Percentiles rank a stretch among this genome's conserved stretches.
These are phyloP conservation scores for Apodemus agrarius DNA, from an alignment of 2,797 vertebrate species.

Conservation along the genomic window DNA sequence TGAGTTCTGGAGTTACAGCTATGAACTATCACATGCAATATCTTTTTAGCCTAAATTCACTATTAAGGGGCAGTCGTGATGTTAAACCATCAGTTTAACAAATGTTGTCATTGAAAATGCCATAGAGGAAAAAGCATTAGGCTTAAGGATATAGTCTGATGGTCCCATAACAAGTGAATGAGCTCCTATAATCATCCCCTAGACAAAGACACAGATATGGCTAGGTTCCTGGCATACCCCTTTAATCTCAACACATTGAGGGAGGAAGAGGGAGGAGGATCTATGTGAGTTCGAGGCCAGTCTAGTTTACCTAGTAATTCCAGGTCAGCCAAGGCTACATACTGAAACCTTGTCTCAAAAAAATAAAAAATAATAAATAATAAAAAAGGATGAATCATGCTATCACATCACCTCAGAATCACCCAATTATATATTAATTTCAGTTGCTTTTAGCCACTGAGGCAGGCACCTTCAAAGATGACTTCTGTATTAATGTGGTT, in stretches of 20 bases:
- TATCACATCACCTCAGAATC: not conserved
- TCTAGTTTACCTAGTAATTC: not conserved
- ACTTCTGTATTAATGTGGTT: not conserved
- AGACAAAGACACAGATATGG: not conserved
- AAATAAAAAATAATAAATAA: not conserved
- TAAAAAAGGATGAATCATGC: not conserved
- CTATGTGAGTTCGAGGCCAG: not conserved
- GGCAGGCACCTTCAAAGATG: not conserved
- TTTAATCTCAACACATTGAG: not conserved
- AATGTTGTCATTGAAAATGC: not conserved
- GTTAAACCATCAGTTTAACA: not conserved
- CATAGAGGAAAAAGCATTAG: not conserved
- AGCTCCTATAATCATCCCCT: not conserved
- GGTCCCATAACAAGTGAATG: slow-evolving; percentile 21
- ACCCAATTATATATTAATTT: not conserved
- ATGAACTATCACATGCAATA: not conserved
- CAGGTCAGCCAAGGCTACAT: not conserved
- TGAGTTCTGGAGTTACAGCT: not conserved
- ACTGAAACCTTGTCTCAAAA: not conserved
- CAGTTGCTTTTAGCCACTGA: not conserved
- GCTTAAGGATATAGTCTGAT: not conserved
- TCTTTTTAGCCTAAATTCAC: not conserved
- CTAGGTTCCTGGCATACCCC: not conserved
- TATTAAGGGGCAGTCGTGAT: not conserved
- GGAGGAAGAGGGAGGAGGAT: not conserved